Evolutionary conservation across 2,797 vertebrate species (phyloP).

Genomic region (Setipinna tenuifilis): DNA sequence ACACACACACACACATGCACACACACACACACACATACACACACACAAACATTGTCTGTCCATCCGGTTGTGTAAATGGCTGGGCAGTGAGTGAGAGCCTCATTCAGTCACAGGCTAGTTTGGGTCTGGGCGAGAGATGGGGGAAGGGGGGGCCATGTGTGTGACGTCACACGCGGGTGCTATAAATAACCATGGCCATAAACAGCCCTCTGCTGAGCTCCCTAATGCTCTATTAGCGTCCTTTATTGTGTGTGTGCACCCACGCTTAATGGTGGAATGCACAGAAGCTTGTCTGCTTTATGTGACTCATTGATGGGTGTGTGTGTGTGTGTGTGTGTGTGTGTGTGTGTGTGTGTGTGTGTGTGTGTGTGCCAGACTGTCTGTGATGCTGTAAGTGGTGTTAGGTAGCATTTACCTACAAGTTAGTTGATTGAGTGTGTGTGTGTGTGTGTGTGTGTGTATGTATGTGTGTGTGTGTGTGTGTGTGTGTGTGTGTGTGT

Average conservation of each 20-base stretch:
- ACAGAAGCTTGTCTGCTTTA: constrained; percentile 22
- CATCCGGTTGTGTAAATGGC: neutral
- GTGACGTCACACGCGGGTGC: constrained; percentile 42
- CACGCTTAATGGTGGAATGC: constrained; percentile 34
- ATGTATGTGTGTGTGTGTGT: neutral
- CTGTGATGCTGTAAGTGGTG: neutral
- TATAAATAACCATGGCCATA: constrained; percentile 56
- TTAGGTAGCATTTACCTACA: neutral
- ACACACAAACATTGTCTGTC: neutral
- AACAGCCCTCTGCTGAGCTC: constrained; percentile 52
- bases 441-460: too few species aligned
- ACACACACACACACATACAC: too few species aligned
- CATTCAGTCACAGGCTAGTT: neutral
- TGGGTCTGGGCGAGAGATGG: constrained; percentile 32
- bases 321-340: constrained; percentile 1
- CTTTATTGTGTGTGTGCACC: constrained; percentile 35
- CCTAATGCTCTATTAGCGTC: constrained; percentile 57
- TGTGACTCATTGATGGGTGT: constrained; percentile 20
- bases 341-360: constrained; percentile 14
- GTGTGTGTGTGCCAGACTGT: neutral
- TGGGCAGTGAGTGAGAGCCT: neutral
- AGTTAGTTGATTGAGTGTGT: neutral
- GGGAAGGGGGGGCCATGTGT: constrained; percentile 33
- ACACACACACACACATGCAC: neutral
- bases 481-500: neutral